A percentile compares a stretch with the other conserved stretches of the same genome.
Conservation (phyloP, 2,888 invertebrate genomes). For the Sinodicranocentrus sp. region DNA sequence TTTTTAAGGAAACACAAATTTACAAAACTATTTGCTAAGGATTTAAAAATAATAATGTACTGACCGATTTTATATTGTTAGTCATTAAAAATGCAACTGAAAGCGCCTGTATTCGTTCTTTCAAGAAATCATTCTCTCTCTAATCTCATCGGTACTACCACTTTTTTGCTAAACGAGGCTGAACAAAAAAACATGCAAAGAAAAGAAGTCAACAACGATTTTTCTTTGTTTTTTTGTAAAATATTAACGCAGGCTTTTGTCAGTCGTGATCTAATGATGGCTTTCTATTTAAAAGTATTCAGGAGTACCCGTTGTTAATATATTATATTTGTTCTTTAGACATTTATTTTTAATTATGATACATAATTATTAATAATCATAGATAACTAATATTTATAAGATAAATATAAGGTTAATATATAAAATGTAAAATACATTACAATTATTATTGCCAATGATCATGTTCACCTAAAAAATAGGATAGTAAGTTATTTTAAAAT, state of each 20-base stretch:
- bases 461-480: constrained; percentile 9
- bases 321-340: neutral
- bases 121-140: neutral
- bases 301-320: neutral
- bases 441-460: neutral
- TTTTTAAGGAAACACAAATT: too few species aligned
- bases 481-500: neutral
- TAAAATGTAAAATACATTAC: neutral
- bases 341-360: constrained; percentile 4
- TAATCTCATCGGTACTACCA: neutral
- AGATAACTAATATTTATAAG: neutral
- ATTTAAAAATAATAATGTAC: too few species aligned
- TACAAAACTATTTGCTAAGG: too few species aligned
- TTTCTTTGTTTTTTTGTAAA: too few species aligned
- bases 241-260: constrained; percentile 27
- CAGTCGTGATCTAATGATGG: constrained; percentile 10
- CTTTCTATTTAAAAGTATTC: neutral
- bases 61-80: too few species aligned
- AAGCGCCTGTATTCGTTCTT: constrained; percentile 29
- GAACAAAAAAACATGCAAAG: neutral
- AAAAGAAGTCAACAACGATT: neutral
- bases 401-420: neutral
- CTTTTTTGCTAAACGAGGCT: constrained; percentile 17
- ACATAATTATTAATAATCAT: neutral
- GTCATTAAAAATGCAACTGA: neutral